Percentiles rank a stretch among this genome's conserved stretches.
These are phyloP conservation scores for Alloscopus bannaensis DNA, from an alignment of 2,888 invertebrate species.

Conservation along the genomic window DNA sequence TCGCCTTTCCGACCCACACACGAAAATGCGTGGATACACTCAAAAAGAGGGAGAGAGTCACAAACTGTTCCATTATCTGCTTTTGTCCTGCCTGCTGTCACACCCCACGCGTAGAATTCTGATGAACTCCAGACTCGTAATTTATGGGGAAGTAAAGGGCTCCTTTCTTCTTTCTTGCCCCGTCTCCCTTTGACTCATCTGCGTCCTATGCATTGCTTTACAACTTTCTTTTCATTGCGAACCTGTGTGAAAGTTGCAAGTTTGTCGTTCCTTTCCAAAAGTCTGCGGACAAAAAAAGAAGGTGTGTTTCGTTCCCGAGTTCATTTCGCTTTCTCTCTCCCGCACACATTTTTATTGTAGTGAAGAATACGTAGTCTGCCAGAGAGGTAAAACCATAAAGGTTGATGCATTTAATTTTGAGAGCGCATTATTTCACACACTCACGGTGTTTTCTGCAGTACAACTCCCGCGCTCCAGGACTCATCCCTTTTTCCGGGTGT, in stretches of 20 bases:
- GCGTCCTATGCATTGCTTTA: constrained; percentile 22
- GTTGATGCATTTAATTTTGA: constrained; percentile 5
- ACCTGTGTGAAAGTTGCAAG: background rate
- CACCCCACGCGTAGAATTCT: constrained; percentile 44
- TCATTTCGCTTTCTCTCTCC: too few relatives aligned
- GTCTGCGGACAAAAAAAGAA: too few relatives aligned
- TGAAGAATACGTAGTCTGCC: too few relatives aligned
- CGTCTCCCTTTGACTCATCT: constrained; percentile 20
- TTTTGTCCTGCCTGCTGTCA: constrained; percentile 33
- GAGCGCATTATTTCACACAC: background rate
- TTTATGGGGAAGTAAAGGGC: constrained; percentile 40
- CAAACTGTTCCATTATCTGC: constrained; percentile 9
- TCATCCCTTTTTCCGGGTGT: background rate
- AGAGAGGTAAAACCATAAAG: too few relatives aligned
- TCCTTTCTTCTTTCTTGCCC: background rate
- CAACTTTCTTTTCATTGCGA: constrained; percentile 2
- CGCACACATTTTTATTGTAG: too few relatives aligned
- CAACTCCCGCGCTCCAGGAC: too few relatives aligned
- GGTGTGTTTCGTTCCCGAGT: too few relatives aligned
- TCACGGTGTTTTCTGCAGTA: background rate
- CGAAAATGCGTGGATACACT: too few relatives aligned
- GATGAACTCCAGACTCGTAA: constrained; percentile 48
- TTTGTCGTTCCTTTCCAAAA: too few relatives aligned
- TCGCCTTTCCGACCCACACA: too few relatives aligned
- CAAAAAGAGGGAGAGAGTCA: too few relatives aligned